Percentiles rank a stretch among this genome's conserved stretches.
Conservation (phyloP, 2,797 vertebrate species). For the Malurus splendens region DNA sequence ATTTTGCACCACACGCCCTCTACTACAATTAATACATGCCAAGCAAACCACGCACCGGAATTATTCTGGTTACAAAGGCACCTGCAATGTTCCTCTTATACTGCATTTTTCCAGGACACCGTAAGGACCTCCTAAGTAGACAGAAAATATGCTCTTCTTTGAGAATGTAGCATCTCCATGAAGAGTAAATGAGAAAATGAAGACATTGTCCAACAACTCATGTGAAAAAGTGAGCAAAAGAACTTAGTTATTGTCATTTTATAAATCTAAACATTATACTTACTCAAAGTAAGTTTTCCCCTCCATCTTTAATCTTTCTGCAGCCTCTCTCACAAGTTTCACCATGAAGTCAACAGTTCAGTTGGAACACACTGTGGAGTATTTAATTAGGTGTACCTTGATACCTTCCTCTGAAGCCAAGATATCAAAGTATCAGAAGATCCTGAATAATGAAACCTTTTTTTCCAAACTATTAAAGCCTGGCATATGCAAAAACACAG, state of each 20-base stretch:
- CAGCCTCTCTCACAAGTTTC: neutral
- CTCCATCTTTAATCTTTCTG: neutral
- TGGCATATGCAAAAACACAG: neutral
- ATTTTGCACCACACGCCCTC: neutral
- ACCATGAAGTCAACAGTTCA: neutral
- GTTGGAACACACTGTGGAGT: neutral
- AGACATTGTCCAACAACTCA: neutral
- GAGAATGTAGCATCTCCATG: neutral
- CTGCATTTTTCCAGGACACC: neutral
- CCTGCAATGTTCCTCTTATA: neutral
- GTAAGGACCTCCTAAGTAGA: neutral
- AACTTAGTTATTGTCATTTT: neutral
- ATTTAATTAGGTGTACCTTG: neutral
- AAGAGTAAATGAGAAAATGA: neutral
- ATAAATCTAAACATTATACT: neutral
- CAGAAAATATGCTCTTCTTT: neutral
- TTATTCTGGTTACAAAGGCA: neutral
- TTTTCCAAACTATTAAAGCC: neutral
- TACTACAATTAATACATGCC: neutral
- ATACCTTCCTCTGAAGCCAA: neutral
- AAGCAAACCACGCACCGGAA: neutral
- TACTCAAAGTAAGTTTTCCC: neutral
- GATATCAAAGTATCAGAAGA: neutral
- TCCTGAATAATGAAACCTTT: neutral
- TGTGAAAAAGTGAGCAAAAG: neutral